Evolutionary conservation across 2,888 invertebrate species (phyloP).

Genomic region (Caenorhabditis afra): DNA sequence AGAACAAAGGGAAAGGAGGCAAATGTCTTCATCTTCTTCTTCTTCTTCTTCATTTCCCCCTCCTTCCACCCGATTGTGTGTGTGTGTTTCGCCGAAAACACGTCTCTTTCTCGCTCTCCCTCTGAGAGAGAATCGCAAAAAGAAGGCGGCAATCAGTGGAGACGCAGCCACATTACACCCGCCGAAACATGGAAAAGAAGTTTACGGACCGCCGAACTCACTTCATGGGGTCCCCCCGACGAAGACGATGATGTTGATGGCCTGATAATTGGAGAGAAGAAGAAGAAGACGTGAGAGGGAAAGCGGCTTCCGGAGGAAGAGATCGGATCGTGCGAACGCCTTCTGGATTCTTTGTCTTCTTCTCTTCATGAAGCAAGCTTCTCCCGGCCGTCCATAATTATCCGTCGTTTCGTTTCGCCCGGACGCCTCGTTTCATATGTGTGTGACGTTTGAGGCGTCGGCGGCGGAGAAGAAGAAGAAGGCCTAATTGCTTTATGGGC

Average conservation of each 20-base stretch:
- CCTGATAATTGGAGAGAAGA: conserved; percentile 2
- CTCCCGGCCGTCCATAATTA: conserved; percentile 37
- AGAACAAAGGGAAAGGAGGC: conserved; percentile 44
- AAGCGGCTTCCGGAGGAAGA: not conserved
- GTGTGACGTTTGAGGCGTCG: too few relatives aligned
- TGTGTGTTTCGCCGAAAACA: conserved; percentile 48
- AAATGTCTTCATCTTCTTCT: conserved; percentile 27
- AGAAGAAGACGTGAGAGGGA: too few relatives aligned
- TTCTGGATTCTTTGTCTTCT: conserved; percentile 10
- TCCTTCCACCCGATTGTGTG: conserved; percentile 21
- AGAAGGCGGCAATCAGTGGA: conserved; percentile 1
- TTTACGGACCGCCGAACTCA: conserved; percentile 23
- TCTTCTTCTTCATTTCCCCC: conserved; percentile 13
- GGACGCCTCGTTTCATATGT: too few relatives aligned
- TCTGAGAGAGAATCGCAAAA: conserved; percentile 1
- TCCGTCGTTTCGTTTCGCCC: conserved; percentile 39
- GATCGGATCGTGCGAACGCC: not conserved
- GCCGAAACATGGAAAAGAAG: conserved; percentile 53
- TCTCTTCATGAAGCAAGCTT: conserved; percentile 30
- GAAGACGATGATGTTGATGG: not conserved
- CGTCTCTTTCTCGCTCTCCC: conserved; percentile 10
- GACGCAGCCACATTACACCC: conserved; percentile 49
- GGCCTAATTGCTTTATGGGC: conserved; percentile 49
- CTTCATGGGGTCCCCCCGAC: too few relatives aligned
- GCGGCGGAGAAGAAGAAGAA: not conserved